Percentiles rank a stretch among this genome's conserved stretches.
These are phyloP conservation scores for Zonotrichia leucophrys DNA, from an alignment of 2,113 vertebrate genomes.

Conservation along the genomic window DNA sequence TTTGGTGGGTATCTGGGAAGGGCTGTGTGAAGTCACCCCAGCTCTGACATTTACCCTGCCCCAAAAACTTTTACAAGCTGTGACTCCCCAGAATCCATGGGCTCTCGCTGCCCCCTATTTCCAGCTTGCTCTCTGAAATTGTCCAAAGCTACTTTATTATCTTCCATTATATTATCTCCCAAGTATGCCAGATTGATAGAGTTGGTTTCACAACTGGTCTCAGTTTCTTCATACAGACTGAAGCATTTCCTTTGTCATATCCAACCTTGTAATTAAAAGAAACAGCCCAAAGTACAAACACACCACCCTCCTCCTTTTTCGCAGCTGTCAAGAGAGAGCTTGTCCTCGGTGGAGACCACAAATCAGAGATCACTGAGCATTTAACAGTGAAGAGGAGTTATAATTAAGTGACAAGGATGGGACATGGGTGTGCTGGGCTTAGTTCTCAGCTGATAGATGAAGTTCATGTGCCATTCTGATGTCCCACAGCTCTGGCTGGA, in stretches of 20 bases:
- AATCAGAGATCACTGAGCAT: not conserved
- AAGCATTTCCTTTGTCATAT: not conserved
- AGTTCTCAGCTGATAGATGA: not conserved
- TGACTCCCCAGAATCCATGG: not conserved
- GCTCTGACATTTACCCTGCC: not conserved
- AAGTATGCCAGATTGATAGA: not conserved
- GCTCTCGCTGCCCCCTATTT: not conserved
- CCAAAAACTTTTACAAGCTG: not conserved
- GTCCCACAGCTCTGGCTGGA: not conserved
- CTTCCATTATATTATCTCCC: not conserved
- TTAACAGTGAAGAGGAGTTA: not conserved
- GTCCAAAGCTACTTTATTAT: not conserved
- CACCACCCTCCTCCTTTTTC: not conserved
- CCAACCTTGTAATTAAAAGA: slow-evolving; percentile 42
- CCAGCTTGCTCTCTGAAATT: not conserved
- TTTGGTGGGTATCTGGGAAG: not conserved
- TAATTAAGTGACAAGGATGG: not conserved
- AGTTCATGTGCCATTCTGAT: not conserved
- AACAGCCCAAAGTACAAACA: not conserved
- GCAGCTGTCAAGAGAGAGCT: slow-evolving; percentile 19
- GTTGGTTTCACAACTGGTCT: not conserved
- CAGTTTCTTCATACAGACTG: not conserved
- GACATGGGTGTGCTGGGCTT: not conserved
- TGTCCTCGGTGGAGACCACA: not conserved
- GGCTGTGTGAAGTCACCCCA: not conserved